Base-by-base conservation (phyloP, 2,113 vertebrate genomes). In the Castor canadensis region DNA sequence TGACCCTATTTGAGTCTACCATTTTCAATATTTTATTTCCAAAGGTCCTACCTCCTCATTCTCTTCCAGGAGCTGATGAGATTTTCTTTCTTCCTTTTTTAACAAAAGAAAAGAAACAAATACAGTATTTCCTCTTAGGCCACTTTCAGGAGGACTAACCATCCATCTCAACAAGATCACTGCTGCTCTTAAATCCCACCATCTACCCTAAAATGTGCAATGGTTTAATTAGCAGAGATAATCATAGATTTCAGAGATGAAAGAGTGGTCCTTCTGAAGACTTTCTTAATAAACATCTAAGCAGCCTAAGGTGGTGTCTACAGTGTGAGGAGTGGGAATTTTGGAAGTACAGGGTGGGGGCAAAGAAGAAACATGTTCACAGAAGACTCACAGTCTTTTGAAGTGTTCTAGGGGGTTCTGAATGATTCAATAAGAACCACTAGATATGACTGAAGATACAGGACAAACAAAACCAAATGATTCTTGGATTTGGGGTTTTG, bases 191-290 rank as follows among this genome's bases (percentile, higher is more conserved):
- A 85, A 60, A 87, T 94, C 58, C 79, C 62, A 45, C 30, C 60
- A 24, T 47, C 60, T 79, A 30, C 28, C 52, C 26, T 30, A 49
- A 62, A 86, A 83, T 24, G 32, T 35, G 35, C 19, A 43, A 28
- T 24, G 15, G 35, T 62, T 91, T 85, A 79, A 86, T 92, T 54
- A 72, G 28, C 35, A 87, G 72, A 84, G 43, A 40, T 67, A 80
- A 79, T 86, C 82, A 58, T 26, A 94, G 80, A 95, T 69, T 92
- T 83, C 47, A 54, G 92, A 95, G 71, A 87, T 87, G 43, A 80
- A 92, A 80, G 38, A 87, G 45, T 17, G 1, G 22, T 45, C 79
- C 45, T 67, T 45, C 38, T 85, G 52, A 64, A 90, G 45, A 90
- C 49, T 75, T 67, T 45, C 49, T 92, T 47, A 93, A 64, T 8